phyloP scores from a whole-genome alignment of 2,113 vertebrate genomes.

The Geococcyx californianus region DNA sequence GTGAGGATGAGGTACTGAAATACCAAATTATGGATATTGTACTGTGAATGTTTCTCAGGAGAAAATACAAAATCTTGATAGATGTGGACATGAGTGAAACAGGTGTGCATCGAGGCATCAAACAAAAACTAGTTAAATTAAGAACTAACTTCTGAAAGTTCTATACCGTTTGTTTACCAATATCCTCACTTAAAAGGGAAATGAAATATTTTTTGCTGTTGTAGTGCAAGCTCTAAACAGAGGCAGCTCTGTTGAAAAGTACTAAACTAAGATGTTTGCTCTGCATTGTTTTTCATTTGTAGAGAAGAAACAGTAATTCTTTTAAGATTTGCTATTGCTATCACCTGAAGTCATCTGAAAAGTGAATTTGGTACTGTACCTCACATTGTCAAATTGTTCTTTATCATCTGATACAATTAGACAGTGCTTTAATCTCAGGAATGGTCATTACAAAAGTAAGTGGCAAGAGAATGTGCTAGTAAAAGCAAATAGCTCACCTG shows the following conservation, averaged over 20 bases:
- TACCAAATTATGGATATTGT: background rate
- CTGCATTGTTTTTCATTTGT: background rate
- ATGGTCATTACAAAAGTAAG: background rate
- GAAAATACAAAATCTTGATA: background rate
- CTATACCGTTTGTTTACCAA: background rate
- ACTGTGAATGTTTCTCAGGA: background rate
- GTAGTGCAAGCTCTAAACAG: background rate
- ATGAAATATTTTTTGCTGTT: background rate
- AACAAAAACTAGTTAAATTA: background rate
- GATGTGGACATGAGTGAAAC: background rate
- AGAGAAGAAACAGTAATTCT: background rate
- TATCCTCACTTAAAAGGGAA: background rate
- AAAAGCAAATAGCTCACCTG: background rate
- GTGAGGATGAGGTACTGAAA: background rate
- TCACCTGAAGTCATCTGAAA: background rate
- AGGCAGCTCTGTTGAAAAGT: background rate
- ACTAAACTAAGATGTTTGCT: background rate
- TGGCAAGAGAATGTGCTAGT: background rate
- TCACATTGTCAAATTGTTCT: background rate
- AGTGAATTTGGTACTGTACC: background rate
- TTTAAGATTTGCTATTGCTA: background rate
- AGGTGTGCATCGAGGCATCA: background rate
- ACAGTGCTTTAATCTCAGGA: background rate
- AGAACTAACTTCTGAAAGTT: background rate
- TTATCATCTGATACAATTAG: background rate